Conservation (phyloP, 2,113 vertebrate species). For the Enhydra lutris region DNA sequence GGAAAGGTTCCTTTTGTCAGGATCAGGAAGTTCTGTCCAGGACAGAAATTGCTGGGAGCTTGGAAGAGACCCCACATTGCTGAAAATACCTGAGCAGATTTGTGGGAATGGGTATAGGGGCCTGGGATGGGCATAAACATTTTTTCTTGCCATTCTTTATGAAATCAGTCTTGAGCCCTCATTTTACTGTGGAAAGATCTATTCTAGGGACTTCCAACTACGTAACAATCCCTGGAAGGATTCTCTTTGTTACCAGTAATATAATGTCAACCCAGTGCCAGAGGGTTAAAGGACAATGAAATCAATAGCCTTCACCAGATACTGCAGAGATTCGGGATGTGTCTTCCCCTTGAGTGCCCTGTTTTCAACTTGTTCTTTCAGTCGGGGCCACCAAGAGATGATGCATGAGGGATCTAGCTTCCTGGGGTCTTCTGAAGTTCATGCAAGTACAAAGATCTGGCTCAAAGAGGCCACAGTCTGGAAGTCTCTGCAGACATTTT, state of each 20-base stretch:
- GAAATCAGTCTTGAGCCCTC: neutral
- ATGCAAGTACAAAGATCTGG: neutral
- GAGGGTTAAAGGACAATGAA: conserved; percentile 45
- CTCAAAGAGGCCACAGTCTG: neutral
- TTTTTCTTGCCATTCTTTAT: conserved; percentile 17
- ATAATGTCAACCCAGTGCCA: conserved; percentile 23
- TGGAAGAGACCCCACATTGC: neutral
- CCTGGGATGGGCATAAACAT: neutral
- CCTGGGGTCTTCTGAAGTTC: conserved; percentile 24
- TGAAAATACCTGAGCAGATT: neutral
- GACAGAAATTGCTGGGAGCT: neutral
- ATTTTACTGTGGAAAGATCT: conserved; percentile 42
- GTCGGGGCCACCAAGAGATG: neutral
- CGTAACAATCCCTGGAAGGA: conserved; percentile 44
- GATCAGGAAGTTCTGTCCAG: neutral
- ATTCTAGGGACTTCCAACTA: neutral
- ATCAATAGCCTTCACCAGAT: conserved; percentile 14
- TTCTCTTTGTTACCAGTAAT: conserved; percentile 51
- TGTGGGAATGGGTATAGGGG: neutral
- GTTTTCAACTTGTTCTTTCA: conserved; percentile 3
- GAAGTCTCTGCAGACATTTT: neutral
- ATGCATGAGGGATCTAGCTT: neutral
- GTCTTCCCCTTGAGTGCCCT: neutral
- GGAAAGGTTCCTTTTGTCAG: neutral
- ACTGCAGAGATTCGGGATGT: neutral